Evolutionary conservation across 2,888 invertebrate genomes (phyloP).

Genomic region (Harpalus rubripes): DNA sequence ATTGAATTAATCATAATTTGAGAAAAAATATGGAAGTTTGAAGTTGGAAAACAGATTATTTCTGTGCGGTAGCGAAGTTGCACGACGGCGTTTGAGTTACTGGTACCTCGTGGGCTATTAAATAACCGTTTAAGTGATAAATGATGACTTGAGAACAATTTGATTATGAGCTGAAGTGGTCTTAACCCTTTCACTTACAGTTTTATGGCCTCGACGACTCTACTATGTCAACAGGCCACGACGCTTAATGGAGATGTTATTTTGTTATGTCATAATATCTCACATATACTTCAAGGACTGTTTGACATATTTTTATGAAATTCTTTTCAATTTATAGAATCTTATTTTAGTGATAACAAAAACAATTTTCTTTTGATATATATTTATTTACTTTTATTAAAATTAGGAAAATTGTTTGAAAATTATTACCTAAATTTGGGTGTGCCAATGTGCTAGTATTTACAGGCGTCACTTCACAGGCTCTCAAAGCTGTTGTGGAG

Average conservation of each 20-base stretch:
- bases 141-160: slow-evolving; percentile 59
- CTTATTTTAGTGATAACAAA: too few relatives aligned
- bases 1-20: not conserved
- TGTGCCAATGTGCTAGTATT: too few relatives aligned
- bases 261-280: not conserved
- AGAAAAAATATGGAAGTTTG: not conserved
- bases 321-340: not conserved
- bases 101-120: slow-evolving; percentile 34
- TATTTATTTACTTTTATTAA: too few relatives aligned
- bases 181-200: slow-evolving; percentile 53
- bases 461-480: too few relatives aligned
- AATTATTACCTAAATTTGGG: too few relatives aligned
- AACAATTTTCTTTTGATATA: too few relatives aligned
- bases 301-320: not conserved
- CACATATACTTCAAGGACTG: not conserved
- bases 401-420: too few relatives aligned
- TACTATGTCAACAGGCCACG: slow-evolving; percentile 21
- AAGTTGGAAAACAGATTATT: not conserved
- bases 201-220: slow-evolving; percentile 52
- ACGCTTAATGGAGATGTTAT: slow-evolving; percentile 5
- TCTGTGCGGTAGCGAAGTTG: slow-evolving; percentile 1
- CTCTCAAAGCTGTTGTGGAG: too few relatives aligned
- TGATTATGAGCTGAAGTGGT: slow-evolving; percentile 59
- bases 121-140: slow-evolving; percentile 58
- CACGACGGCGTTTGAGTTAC: slow-evolving; percentile 22